A percentile compares a stretch with the other conserved stretches of the same genome.
phyloP scores from a whole-genome alignment of 1,140 invertebrate species.

The Achroia grisella region DNA sequence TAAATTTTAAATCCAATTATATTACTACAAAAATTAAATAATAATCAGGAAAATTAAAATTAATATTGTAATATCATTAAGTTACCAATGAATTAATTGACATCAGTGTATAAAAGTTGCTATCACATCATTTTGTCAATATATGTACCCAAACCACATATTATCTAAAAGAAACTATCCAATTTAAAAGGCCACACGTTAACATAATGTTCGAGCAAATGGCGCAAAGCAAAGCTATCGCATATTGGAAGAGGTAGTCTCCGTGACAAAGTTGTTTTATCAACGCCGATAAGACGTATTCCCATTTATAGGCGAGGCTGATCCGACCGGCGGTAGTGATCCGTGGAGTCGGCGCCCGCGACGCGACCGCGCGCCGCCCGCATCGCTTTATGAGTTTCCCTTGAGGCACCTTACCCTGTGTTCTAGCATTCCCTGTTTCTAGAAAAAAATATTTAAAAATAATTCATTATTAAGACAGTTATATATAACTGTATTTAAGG shows the following conservation, averaged over 20 bases:
- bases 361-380: constrained; percentile 39
- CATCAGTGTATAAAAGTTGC: no score
- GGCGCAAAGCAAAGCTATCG: constrained; percentile 33
- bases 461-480: no score
- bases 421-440: background rate
- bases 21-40: no score
- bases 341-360: constrained; percentile 29
- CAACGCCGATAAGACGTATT: constrained; percentile 45
- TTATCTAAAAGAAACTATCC: constrained; percentile 13
- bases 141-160: no score
- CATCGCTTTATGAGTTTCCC: constrained; percentile 38
- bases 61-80: no score
- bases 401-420: constrained; percentile 7
- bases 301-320: constrained; percentile 14
- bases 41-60: no score
- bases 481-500: no score
- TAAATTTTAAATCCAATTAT: no score
- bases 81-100: no score
- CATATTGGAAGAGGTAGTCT: constrained; percentile 42
- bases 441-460: no score
- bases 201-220: constrained; percentile 55
- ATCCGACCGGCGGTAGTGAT: background rate
- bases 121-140: no score
- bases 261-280: constrained; percentile 58
- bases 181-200: constrained; percentile 48